These are phyloP conservation scores for Cinclus mexicanus DNA, from an alignment of 2,113 vertebrate species.

Conservation along the genomic window DNA sequence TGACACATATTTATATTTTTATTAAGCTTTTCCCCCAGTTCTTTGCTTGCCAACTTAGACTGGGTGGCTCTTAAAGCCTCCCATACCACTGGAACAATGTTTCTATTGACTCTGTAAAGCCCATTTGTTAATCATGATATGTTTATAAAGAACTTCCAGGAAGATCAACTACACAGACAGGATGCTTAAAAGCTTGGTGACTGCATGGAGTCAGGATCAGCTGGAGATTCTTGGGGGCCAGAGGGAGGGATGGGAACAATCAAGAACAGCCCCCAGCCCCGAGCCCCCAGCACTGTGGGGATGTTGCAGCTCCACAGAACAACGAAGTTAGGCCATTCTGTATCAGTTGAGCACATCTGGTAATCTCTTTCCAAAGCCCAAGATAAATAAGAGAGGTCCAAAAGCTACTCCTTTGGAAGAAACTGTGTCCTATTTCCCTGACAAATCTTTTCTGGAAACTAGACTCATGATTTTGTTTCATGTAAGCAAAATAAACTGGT, in stretches of 20 bases:
- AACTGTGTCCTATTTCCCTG: neutral
- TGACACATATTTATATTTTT: neutral
- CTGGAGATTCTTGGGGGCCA: neutral
- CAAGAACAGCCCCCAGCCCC: neutral
- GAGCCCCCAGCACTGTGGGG: neutral
- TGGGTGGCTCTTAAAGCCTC: neutral
- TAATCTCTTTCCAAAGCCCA: neutral
- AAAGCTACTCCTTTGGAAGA: neutral
- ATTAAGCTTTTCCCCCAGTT: neutral
- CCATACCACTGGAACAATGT: neutral
- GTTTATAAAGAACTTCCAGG: neutral
- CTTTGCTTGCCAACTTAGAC: neutral
- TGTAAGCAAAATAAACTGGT: neutral
- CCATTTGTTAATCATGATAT: neutral
- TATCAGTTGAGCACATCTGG: neutral
- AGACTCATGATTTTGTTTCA: neutral
- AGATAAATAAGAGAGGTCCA: neutral
- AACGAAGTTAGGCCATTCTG: neutral
- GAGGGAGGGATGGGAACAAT: neutral
- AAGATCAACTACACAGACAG: neutral
- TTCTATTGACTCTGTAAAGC: neutral
- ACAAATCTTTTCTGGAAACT: neutral
- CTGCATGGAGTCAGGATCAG: neutral
- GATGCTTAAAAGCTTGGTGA: neutral
- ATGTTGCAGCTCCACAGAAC: neutral